Conservation (phyloP, 2,888 invertebrate species). For the Hedychridium roseum region DNA sequence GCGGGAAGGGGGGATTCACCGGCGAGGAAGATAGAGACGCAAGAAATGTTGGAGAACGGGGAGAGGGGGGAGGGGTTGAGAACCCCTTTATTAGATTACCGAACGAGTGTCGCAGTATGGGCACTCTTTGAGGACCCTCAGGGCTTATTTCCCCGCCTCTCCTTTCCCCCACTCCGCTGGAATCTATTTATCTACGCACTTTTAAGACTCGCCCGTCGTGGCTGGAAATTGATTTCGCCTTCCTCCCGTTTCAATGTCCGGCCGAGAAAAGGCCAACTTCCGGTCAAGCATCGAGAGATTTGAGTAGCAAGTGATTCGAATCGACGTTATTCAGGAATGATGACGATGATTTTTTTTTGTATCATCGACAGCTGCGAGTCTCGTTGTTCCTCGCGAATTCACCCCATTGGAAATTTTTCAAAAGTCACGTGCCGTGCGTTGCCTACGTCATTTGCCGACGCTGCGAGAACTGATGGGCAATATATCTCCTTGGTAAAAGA, state of each 20-base stretch:
- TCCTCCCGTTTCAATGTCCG: slow-evolving; percentile 5
- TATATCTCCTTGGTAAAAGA: too few relatives aligned
- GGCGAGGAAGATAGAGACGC: slow-evolving; percentile 9
- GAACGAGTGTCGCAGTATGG: slow-evolving; percentile 51
- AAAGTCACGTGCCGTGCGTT: slow-evolving; percentile 45
- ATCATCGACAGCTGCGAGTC: slow-evolving; percentile 51
- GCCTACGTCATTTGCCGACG: too few relatives aligned
- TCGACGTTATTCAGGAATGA: slow-evolving; percentile 41
- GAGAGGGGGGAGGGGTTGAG: slow-evolving; percentile 32
- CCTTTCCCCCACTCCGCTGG: slow-evolving; percentile 29
- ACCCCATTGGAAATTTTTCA: slow-evolving; percentile 54
- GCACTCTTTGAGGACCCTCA: slow-evolving; percentile 50
- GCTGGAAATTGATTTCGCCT: slow-evolving; percentile 56
- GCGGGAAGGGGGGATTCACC: slow-evolving; percentile 25
- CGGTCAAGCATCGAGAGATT: slow-evolving; percentile 1
- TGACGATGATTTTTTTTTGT: too few relatives aligned
- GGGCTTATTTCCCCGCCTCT: slow-evolving; percentile 51
- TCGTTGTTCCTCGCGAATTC: slow-evolving; percentile 52
- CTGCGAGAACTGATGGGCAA: too few relatives aligned
- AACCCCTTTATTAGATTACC: slow-evolving; percentile 63
- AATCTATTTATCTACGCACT: slow-evolving; percentile 60
- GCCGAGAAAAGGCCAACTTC: slow-evolving; percentile 6
- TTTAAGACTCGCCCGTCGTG: slow-evolving; percentile 49
- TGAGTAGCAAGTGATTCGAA: slow-evolving; percentile 9
- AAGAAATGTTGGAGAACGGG: slow-evolving; percentile 15